Evolutionary conservation across 2,797 vertebrate species (phyloP).

Genomic region (Pipistrellus kuhlii): DNA sequence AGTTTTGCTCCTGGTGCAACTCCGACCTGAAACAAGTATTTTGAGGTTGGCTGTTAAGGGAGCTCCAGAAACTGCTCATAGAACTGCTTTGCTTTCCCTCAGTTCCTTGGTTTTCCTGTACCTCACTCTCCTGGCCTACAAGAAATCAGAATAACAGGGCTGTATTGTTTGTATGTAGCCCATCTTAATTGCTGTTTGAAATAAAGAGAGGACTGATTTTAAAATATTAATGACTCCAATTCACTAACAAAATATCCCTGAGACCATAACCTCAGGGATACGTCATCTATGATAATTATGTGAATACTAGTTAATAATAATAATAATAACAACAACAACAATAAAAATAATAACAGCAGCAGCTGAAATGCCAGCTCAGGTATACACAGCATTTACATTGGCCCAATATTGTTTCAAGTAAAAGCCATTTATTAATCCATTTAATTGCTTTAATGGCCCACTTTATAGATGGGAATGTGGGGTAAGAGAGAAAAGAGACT

Average conservation of each 20-base stretch:
- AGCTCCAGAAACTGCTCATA: no score
- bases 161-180: no score
- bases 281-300: background rate
- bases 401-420: fast-evolving
- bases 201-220: background rate
- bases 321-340: no score
- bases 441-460: no score
- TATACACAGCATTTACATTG: fast-evolving
- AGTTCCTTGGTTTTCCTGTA: fast-evolving
- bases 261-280: background rate
- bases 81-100: background rate
- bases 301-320: no score
- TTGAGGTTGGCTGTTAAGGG: background rate
- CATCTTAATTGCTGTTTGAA: background rate
- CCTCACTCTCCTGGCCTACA: background rate
- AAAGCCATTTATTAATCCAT: no score
- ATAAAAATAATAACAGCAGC: no score
- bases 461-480: background rate
- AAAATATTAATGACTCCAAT: background rate
- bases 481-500: no score
- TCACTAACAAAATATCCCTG: background rate
- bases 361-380: no score
- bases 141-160: background rate
- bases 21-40: background rate
- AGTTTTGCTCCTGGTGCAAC: background rate